Evolutionary conservation across 2,888 invertebrate genomes (phyloP).

Genomic region (Pasiphila rectangulata): DNA sequence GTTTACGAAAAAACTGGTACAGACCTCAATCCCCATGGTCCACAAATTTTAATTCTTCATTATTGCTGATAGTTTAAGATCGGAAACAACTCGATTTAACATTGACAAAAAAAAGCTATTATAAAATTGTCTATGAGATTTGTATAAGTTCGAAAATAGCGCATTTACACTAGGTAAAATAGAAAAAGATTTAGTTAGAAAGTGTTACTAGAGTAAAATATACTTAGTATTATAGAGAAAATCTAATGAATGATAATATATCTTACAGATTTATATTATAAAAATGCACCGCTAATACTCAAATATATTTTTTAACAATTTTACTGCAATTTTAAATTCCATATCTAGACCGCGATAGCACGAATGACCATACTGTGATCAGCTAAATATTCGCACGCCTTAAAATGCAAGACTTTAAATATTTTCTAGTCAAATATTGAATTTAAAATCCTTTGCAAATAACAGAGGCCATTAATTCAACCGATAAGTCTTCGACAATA

Average conservation of each 20-base stretch:
- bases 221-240: conserved; percentile 42
- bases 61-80: too few species aligned
- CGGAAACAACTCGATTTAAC: too few species aligned
- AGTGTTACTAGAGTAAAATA: conserved; percentile 42
- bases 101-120: too few species aligned
- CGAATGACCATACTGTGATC: too few species aligned
- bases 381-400: too few species aligned
- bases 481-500: conserved; percentile 22
- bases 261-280: conserved; percentile 48
- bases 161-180: not conserved
- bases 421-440: conserved; percentile 24
- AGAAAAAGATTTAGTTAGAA: conserved; percentile 1
- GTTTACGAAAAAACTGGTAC: too few species aligned
- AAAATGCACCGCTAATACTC: conserved; percentile 74
- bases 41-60: too few species aligned
- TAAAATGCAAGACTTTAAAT: too few species aligned
- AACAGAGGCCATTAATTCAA: conserved; percentile 38
- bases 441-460: conserved; percentile 43
- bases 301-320: conserved; percentile 58
- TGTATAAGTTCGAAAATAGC: conserved; percentile 2
- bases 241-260: conserved; percentile 42
- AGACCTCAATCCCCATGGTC: too few species aligned
- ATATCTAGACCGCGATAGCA: too few species aligned
- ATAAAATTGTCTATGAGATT: too few species aligned
- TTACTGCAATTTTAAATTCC: conserved; percentile 42